Base-by-base conservation (phyloP, 2,888 invertebrate species). In the Galerucella nymphaeae region DNA sequence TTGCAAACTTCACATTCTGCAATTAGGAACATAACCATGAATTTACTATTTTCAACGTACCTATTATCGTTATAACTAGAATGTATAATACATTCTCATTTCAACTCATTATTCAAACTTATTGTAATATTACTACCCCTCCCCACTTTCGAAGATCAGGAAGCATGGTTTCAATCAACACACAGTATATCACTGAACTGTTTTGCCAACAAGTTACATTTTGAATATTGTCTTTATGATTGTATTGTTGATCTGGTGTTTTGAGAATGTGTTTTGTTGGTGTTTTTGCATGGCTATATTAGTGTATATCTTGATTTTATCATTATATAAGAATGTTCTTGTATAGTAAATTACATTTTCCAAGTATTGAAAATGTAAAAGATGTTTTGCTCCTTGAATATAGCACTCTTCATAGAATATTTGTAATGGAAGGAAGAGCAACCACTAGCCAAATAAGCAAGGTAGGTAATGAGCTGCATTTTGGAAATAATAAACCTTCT, bases 251-350 rank as follows among this genome's bases (percentile, higher is more conserved):
- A 55, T 58, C 50, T 30, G 58, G 18, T 65, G 42, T 48, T 65
- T 61, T 65, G 59, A 61, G 59, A 66, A 65, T 72, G 61, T 42
- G 72, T 72, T 66, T 45, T 71, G 14, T 72, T 50, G 57, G 64
- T 53, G 63, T 66, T 30, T 38, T 69, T 73, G 76, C 76, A 74
- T 74, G 76, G 76, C 76, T 72, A 59, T 57, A 23, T 41, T 57
- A 63, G 41, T 65, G 65, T 58, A n/a, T 55, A 38, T 42, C 63
- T 58, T 48, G 48, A 48, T n/a, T 48, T 45, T 45, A 45, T 45
- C 13, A 45, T 45, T 13, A 45, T 45, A 45, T 45, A n/a, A 50
- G 16, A 50, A 50, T 50, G 50, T 50, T 50, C 50, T 50, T 50
- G 16, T n/a, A n/a, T 50, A 50, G n/a, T 4, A 6, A 11, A 45